phyloP scores from a whole-genome alignment of 2,797 vertebrate species.

The Nothura maculosa region DNA sequence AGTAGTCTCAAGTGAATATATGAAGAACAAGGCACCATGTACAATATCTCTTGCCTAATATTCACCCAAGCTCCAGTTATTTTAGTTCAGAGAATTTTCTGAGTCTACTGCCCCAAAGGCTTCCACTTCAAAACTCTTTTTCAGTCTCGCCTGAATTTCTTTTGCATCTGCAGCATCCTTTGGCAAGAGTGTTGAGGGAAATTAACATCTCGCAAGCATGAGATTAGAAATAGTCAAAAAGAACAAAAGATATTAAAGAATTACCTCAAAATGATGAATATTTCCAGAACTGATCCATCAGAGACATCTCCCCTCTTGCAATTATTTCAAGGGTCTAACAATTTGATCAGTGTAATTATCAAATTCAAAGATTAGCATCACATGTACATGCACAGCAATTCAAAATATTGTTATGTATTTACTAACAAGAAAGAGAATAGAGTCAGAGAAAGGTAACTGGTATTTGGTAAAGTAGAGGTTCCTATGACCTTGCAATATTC shows the following conservation, averaged over 20 bases:
- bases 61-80: neutral
- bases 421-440: neutral
- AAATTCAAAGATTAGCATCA: neutral
- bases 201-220: neutral
- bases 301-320: neutral
- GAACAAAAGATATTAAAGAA: neutral
- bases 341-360: neutral
- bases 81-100: neutral
- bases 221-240: neutral
- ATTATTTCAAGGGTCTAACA: neutral
- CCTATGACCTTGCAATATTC: neutral
- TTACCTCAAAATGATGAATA: neutral
- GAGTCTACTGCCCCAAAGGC: neutral
- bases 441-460: neutral
- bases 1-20: neutral
- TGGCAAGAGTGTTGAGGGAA: neutral
- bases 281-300: neutral
- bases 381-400: neutral
- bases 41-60: neutral
- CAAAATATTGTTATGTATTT: neutral
- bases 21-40: neutral
- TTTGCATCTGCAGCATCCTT: neutral
- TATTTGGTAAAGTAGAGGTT: neutral
- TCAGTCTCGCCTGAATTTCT: neutral
- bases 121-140: neutral